phyloP scores from a whole-genome alignment of 1,140 invertebrate species.

The Lepidurus packardi region DNA sequence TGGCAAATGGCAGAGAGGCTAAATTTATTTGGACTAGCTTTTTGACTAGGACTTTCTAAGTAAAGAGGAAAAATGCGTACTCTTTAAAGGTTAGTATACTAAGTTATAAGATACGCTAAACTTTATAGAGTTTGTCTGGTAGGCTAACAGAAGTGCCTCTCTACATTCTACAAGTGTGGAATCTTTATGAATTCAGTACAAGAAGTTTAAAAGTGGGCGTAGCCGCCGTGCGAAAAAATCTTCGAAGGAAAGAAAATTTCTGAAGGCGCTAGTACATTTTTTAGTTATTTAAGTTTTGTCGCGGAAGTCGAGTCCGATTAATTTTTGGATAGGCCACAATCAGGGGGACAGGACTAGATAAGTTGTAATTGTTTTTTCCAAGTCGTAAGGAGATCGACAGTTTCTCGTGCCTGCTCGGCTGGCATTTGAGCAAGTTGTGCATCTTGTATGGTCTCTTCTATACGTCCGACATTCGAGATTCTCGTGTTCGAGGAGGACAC shows the following conservation, averaged over 20 bases:
- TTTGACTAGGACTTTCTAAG: neutral
- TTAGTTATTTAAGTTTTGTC: neutral
- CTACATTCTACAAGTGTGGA: conserved; percentile 1
- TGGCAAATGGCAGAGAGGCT: neutral
- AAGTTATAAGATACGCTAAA: neutral
- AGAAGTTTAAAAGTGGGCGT: neutral
- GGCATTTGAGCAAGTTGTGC: conserved; percentile 17
- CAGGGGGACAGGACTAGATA: neutral
- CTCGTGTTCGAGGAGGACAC: conserved; percentile 1
- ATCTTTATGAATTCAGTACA: conserved; percentile 5
- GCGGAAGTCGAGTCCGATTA: neutral
- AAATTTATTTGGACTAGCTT: neutral
- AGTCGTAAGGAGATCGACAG: neutral
- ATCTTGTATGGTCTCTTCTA: neutral
- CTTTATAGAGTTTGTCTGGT: neutral
- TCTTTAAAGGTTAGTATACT: neutral
- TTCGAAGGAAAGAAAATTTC: neutral
- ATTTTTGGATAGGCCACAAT: neutral
- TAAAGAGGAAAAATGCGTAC: neutral
- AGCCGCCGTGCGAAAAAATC: neutral
- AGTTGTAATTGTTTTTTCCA: neutral
- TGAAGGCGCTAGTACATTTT: conserved; percentile 10
- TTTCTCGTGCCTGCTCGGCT: neutral
- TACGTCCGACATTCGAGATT: neutral
- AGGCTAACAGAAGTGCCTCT: neutral